Base-by-base conservation (phyloP, 2,888 invertebrate species). In the Drosophila birchii region DNA sequence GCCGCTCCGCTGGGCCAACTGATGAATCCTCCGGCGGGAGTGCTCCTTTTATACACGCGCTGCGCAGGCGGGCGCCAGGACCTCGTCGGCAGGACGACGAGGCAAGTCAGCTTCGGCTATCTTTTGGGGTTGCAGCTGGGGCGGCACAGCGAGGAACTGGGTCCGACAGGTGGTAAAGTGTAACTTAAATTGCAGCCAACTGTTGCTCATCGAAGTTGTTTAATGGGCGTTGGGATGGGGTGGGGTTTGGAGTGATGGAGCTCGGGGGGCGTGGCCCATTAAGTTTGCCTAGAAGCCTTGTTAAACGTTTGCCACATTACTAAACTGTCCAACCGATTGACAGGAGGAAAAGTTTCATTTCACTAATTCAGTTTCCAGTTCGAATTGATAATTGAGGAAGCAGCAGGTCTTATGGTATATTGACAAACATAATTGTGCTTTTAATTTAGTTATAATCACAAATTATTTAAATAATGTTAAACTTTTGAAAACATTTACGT, bases 181-280 rank as follows among this genome's bases (percentile, higher is more conserved):
- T 77, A 84, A 82, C 83, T 84, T 81, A 78, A 85, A 86, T 81
- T 82, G 82, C 81, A 72, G 79, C 85, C 77, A 86, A 86, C 85
- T 86, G 85, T 86, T 86, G 85, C 82, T 75, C 78, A 64, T 70
- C 53, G 69, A 79, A 81, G 64, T 76, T 73, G 74, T 75, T 75
- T 64, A 53, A 75, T 58, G 36, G 54, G 55, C 20, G 44, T 12
- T 20, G 43, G 20, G 32, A 39, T 16, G 41, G 36, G 20, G 34
- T 9, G 8, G 51, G 20, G 51, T 3, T 9, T 34, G 20, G 14
- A 44, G 16, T 18, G 0, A 12, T 32, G 49, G 32, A n/a, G 18
- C 18, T 4, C 1, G 51, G 32, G 32, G 6, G 45, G 44, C 67
- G 69, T 67, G 69, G 45, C 64, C 55, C 56, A 68, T 68, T 64